Evolutionary conservation across 1,140 invertebrate genomes (phyloP).

Genomic region (Drosophila hydei): DNA sequence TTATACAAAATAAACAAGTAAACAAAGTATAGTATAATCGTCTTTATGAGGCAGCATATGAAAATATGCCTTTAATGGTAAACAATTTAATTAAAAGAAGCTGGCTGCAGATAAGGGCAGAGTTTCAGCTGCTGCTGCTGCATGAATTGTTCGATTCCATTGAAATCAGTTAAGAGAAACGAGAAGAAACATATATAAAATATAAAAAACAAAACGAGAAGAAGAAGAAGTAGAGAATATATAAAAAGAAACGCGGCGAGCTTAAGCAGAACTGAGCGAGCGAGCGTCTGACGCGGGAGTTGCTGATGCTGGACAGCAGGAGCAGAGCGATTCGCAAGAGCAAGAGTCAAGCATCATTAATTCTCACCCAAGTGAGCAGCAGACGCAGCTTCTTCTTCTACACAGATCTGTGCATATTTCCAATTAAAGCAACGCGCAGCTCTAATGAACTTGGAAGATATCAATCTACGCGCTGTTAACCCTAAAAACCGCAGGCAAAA

Average conservation of each 20-base stretch:
- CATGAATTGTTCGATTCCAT: constrained; percentile 41
- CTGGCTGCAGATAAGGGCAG: constrained; percentile 30
- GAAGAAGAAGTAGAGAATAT: constrained; percentile 5
- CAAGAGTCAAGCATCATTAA: constrained; percentile 75
- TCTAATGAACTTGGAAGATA: constrained; percentile 83
- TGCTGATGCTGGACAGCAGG: constrained; percentile 2
- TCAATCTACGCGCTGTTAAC: constrained; percentile 82
- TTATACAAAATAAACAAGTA: no score
- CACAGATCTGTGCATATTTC: constrained; percentile 64
- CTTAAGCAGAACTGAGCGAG: constrained; percentile 70
- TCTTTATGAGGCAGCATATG: neutral
- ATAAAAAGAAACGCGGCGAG: constrained; percentile 52
- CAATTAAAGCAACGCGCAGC: constrained; percentile 80
- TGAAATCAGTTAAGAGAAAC: constrained; percentile 75
- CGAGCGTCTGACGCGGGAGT: neutral
- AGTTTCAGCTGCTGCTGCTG: neutral
- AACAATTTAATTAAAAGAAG: constrained; percentile 66
- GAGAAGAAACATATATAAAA: constrained; percentile 13
- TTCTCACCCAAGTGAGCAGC: constrained; percentile 76
- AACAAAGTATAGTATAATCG: no score
- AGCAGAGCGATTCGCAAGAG: neutral
- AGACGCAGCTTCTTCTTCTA: neutral
- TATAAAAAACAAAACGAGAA: constrained; percentile 27
- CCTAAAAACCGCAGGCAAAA: constrained; percentile 59
- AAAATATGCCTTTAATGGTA: constrained; percentile 6